These are phyloP conservation scores for Limnephilus auricula DNA, from an alignment of 2,888 invertebrate genomes.

Conservation along the genomic window DNA sequence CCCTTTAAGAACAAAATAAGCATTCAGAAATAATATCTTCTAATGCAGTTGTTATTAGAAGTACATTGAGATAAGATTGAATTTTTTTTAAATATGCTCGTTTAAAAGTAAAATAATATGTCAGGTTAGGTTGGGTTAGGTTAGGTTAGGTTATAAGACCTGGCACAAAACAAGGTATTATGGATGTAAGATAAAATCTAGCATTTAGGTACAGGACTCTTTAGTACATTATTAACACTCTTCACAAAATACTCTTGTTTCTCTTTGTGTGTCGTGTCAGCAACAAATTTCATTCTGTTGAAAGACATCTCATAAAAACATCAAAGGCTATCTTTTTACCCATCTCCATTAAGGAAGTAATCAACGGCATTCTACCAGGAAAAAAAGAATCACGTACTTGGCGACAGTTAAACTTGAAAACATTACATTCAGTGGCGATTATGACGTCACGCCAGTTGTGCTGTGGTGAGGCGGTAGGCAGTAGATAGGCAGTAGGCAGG, in stretches of 20 bases:
- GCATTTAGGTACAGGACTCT: no score
- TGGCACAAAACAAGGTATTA: no score
- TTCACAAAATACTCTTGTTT: not conserved
- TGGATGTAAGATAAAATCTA: no score
- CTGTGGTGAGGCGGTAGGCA: no score
- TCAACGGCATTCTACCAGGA: not conserved
- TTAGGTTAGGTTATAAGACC: no score
- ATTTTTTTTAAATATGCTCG: no score
- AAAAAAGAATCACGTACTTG: not conserved
- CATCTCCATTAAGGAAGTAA: not conserved
- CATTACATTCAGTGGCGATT: not conserved
- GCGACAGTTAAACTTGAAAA: conserved; percentile 5
- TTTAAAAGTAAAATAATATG: no score
- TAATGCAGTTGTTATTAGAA: no score
- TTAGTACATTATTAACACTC: not conserved
- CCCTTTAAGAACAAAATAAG: no score
- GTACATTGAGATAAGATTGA: no score
- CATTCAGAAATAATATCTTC: no score
- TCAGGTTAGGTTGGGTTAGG: no score
- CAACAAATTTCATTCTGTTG: not conserved
- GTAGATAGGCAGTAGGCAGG: not conserved
- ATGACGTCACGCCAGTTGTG: not conserved
- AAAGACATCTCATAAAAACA: not conserved
- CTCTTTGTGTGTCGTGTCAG: not conserved
- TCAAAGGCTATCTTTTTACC: not conserved